Evolutionary conservation across 2,113 vertebrate genomes (phyloP), one percentile per base, ranked within the genome.

Genomic region (Capricornis sumatraensis): DNA sequence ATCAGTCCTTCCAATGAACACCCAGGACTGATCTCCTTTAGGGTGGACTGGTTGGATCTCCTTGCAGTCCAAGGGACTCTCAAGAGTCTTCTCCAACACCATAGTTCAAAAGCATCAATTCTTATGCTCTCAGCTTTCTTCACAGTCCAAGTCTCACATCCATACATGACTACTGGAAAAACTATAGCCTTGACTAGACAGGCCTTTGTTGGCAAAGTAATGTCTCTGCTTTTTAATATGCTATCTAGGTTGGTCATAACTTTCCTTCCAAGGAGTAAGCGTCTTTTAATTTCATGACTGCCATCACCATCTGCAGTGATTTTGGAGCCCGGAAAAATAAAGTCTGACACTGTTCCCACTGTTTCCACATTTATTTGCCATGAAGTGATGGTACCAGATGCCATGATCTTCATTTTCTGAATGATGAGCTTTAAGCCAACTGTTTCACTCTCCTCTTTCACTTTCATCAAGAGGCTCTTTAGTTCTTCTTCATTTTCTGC

Each of bases 61-160:
- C 64, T 67, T n/a, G 4, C 8, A 67, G 33, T 36, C 33, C 64
- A 67, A 67, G 64, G 17, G 64, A 67, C 17, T 67, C 33, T 67
- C 33, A 67, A n/a, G 16, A 67, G 8, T 67, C 64, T 67, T 36
- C 33, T 36, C 64, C 64, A 67, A 36, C 64, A 67, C 33, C 17
- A 67, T 4, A n/a, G 33, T 67, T n/a, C 33, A 67, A 67, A 67
- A 67, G 16, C 33, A 67, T 67, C 33, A 67, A 36, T 67, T 36
- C 33, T 67, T 67, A 0, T 0, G 1, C 0, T 0, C 64, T 67
- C 16, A 67, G 64, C 16, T n/a, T 67, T 67, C 16, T n/a, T 64
- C 17, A 64, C 7, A 64, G 64, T 19, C 33, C 33, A 67, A 19
- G 2, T 36, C 64, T 67, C 33, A 67, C 62, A n/a, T 67, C 16